Base-by-base conservation (phyloP, 2,888 invertebrate species). In the Crossocerus cetratus region DNA sequence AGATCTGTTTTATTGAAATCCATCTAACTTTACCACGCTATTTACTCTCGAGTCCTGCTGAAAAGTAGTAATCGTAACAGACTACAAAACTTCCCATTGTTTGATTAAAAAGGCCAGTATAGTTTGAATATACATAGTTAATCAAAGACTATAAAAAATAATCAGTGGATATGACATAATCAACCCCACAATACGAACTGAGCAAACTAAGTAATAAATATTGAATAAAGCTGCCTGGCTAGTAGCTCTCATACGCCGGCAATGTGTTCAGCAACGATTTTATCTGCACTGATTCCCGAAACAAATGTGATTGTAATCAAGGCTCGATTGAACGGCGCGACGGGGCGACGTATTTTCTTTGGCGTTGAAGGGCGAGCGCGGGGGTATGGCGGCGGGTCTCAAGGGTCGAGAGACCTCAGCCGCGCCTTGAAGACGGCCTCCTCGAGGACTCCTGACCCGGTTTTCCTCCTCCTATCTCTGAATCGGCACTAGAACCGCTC, bases 361-460 rank as follows among this genome's bases (percentile, higher is more conserved):
- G 21, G 2, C 21, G 32, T 32, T 32, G 32, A 1, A 32, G 23
- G 23, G 23, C 18, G 18, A 20, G 42, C 53, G 53, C 21, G 54
- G 53, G 53, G 21, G 14, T 11, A 44, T 20, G 11, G 20, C 44
- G n/a, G 54, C 5, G 63, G 58, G 55, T 64, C 13, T 59, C 45
- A 54, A 45, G 58, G 64, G 64, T 71, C 64, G 64, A 59, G 61
- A 43, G 64, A 61, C 54, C 70, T 66, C 70, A 65, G 64, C 70
- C 65, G 43, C 63, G 49, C 54, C 61, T 4, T 42, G 22, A 57
- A 56, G 65, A 57, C 57, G 55, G 64, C 32, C 57, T 69, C 60
- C 72, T 80, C 69, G 79, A 82, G 76, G 65, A 81, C 69, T 59
- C 78, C 78, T 82, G 82, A 82, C 82, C 82, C 72, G 76, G 60